These are phyloP conservation scores for Hydrochoerus hydrochaeris DNA, from an alignment of 2,113 vertebrate genomes.

Conservation along the genomic window DNA sequence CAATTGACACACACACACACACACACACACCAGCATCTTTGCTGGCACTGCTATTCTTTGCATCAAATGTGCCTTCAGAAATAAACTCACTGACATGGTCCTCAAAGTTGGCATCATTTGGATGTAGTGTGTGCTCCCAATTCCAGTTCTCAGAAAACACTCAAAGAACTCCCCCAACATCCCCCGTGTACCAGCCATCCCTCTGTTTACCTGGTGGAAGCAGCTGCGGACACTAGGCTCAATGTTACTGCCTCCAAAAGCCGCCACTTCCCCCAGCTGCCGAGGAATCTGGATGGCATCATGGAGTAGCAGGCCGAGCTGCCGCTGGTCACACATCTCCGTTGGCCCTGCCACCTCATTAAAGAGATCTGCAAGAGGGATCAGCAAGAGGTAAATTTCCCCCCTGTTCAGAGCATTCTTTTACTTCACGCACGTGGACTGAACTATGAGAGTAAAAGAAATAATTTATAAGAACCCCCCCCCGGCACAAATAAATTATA, in stretches of 20 bases:
- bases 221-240: conserved; percentile 98
- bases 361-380: conserved; percentile 91
- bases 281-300: conserved; percentile 97
- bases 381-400: background rate
- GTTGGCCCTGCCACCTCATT: conserved; percentile 93
- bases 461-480: background rate
- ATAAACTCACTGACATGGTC: background rate
- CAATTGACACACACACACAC: too few species aligned
- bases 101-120: background rate
- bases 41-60: background rate
- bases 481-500: background rate
- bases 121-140: background rate
- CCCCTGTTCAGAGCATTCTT: background rate
- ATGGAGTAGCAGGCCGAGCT: conserved; percentile 95
- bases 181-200: rapidly evolving
- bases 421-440: background rate
- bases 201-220: conserved; percentile 92
- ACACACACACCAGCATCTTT: background rate
- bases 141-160: background rate
- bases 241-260: conserved; percentile 98
- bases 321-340: conserved; percentile 96
- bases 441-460: background rate
- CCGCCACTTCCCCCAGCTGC: conserved; percentile 97
- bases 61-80: background rate
- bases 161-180: background rate